Evolutionary conservation across 2,888 invertebrate species (phyloP).

Genomic region (Polyploca ridens): DNA sequence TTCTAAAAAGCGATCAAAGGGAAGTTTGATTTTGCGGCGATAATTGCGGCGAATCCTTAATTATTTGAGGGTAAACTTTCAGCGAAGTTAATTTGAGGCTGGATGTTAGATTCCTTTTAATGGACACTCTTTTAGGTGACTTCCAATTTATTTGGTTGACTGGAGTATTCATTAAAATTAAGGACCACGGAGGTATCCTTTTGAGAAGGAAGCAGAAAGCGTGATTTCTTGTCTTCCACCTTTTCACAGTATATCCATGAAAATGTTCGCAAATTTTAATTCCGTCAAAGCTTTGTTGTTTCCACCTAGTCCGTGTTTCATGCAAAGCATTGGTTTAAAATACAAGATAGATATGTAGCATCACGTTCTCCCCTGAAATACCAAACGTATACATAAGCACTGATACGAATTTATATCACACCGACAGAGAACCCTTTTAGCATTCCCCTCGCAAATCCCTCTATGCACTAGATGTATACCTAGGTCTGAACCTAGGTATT

Average conservation of each 20-base stretch:
- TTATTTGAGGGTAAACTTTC: conserved; percentile 84
- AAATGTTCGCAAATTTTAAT: conserved; percentile 36
- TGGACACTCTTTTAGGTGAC: conserved; percentile 81
- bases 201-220: conserved; percentile 56
- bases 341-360: conserved; percentile 51
- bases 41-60: conserved; percentile 84
- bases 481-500: conserved; percentile 71
- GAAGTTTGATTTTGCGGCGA: conserved; percentile 82
- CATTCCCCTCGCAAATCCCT: conserved; percentile 78
- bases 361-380: conserved; percentile 42
- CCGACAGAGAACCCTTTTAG: conserved; percentile 73
- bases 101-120: conserved; percentile 79
- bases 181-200: conserved; percentile 59
- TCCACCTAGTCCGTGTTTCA: conserved; percentile 25
- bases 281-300: conserved; percentile 35
- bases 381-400: conserved; percentile 38
- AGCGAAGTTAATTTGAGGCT: conserved; percentile 79
- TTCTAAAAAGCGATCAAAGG: conserved; percentile 77
- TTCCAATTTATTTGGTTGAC: conserved; percentile 79
- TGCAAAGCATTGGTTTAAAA: conserved; percentile 56
- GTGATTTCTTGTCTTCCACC: conserved; percentile 43
- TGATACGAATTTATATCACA: conserved; percentile 67
- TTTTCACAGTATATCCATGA: conserved; percentile 22
- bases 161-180: conserved; percentile 77
- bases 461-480: conserved; percentile 64